Evolutionary conservation across 2,113 vertebrate species (phyloP), one percentile per base, ranked within the genome.

Genomic region (Saguinus imperator): DNA sequence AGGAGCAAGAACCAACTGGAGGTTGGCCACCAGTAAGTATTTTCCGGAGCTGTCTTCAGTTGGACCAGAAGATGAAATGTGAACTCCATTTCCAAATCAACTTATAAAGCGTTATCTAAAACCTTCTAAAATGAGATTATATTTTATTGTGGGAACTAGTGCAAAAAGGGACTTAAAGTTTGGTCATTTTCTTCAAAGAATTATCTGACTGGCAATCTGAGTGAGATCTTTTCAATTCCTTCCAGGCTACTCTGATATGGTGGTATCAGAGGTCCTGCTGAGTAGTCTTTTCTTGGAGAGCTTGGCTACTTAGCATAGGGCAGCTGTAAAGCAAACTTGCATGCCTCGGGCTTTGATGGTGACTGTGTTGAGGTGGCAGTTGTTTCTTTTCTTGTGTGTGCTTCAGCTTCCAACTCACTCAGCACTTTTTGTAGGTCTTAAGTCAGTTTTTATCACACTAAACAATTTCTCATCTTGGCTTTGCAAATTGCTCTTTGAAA

Each of bases 401-500:
- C 29, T 81, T 89, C 57, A 48, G 37, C 58, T 55, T 87, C 66
- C 68, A 45, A 37, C 61, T 72, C 57, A 76, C 48, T 80, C 64
- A 20, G 37, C 5, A 27, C 14, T 25, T 89, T 82, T 25, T 43
- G 4, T 27, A 45, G 23, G 61, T 82, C 40, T 82, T 58, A 23
- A 58, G 32, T 82, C 40, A 4, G 45, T 10, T 91, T 94, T 70
- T 68, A 86, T 82, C 57, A 32, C 17, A 10, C 6, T 57, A 11
- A 72, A 82, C 72, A 76, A 66, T 45, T 87, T 87, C n/a, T 89
- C 40, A 12, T 89, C 50, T 84, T 81, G 92, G 72, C n/a, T 89
- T 87, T 92, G 58, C 32, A 73, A 73, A 89, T 81, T 48, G 5
- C 80, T 14, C 37, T 87, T 94, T 75, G 75, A 82, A 95, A 89